phyloP scores from a whole-genome alignment of 2,113 vertebrate genomes.

The Phaetusa simplex region DNA sequence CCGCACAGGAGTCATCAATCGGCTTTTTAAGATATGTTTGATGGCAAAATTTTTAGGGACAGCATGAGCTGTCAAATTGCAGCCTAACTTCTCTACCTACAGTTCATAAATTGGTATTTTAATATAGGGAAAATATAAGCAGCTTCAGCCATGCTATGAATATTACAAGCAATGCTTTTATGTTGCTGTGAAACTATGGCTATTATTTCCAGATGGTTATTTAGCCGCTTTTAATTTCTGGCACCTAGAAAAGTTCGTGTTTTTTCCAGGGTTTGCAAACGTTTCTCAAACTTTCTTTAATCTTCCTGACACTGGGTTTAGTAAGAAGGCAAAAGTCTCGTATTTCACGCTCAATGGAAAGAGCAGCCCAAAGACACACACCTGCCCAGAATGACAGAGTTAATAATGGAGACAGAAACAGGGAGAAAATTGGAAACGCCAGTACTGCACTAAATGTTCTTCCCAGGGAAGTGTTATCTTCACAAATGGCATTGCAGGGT shows the following conservation, averaged over 20 bases:
- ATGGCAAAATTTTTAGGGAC: not conserved
- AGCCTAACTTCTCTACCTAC: not conserved
- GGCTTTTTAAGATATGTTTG: not conserved
- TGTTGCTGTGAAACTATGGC: not conserved
- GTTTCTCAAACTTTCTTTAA: not conserved
- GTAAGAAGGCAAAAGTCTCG: not conserved
- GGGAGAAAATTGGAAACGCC: not conserved
- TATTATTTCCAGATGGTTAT: not conserved
- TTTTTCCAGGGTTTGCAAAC: not conserved
- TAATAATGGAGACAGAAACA: not conserved
- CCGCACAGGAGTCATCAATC: not conserved
- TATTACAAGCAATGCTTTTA: not conserved
- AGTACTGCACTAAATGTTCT: not conserved
- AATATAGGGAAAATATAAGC: not conserved
- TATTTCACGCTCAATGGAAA: not conserved
- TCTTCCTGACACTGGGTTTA: not conserved
- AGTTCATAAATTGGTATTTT: not conserved
- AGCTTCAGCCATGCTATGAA: not conserved
- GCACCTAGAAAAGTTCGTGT: not conserved
- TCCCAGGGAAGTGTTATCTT: not conserved
- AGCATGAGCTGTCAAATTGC: not conserved
- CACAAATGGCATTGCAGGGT: not conserved
- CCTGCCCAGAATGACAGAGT: not conserved
- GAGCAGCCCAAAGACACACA: not conserved
- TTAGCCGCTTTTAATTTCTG: not conserved